Base-by-base conservation (phyloP, 1,140 invertebrate species). In the Phortica variegata region DNA sequence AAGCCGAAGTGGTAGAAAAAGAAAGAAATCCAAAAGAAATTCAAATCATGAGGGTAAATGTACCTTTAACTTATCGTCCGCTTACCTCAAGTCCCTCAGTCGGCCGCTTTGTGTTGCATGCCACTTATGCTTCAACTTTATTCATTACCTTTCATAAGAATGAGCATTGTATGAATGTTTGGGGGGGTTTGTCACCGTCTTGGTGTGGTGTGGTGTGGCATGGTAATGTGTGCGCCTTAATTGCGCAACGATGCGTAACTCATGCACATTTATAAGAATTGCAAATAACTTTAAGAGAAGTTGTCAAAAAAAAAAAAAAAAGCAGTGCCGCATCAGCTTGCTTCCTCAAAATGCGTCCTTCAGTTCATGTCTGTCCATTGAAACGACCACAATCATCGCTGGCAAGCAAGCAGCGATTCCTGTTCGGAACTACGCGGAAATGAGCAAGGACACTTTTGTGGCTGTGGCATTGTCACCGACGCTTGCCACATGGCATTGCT, bases 201-300 rank as follows among this genome's bases (percentile, higher is more conserved):
- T n/a, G n/a, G n/a, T n/a, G 33, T 32, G 20, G 12, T 31, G 33
- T 44, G n/a, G 13, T 17, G 33, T 44, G 31, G 15, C 29, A 18
- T n/a, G 29, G 42, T n/a, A 12, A 16, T 16, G 10, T 34, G 10
- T 16, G 7, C 13, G 19, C 19, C 47, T 36, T 52, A 71, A 71
- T 71, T 71, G 62, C 37, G 44, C 68, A 71, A 55, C 62, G 62
- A 54, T 52, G 60, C 62, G 62, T 68, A 71, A 57, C 68, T 63
- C 56, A 68, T 71, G 68, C 68, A 68, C 55, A 68, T 65, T 72
- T 68, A 65, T 58, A 61, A 54, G 65, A 69, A 69, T 70, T 61
- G 65, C 65, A 65, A 69, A 68, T 68, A 68, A 60, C 54, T 69
- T 69, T 60, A 68, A 68, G 63, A 60, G 63, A 62, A 70, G 61